Evolutionary conservation across 1,140 invertebrate species (phyloP).

Genomic region (Drosophila micromelanica): DNA sequence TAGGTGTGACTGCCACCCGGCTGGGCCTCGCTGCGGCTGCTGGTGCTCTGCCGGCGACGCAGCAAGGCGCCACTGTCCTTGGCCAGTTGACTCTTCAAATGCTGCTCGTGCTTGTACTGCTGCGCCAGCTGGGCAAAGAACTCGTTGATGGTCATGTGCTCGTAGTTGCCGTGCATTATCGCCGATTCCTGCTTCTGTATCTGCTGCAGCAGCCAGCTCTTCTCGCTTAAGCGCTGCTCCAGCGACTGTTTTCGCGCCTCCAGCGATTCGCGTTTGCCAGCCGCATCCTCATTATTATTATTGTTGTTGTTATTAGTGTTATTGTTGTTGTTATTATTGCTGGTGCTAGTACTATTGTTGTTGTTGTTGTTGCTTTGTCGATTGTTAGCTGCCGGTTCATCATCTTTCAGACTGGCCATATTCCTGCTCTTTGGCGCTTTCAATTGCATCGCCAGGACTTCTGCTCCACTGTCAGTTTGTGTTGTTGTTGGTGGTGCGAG

Average conservation of each 20-base stretch:
- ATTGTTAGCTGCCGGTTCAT: constrained; percentile 64
- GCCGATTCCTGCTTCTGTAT: constrained; percentile 79
- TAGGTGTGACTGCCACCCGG: constrained; percentile 34
- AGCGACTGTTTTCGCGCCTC: constrained; percentile 69
- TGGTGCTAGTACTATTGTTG: constrained; percentile 46
- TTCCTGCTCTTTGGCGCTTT: constrained; percentile 73
- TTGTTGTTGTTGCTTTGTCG: constrained; percentile 49
- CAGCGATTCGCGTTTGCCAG: constrained; percentile 65
- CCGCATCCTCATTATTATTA: constrained; percentile 59
- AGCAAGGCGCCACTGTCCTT: constrained; percentile 56
- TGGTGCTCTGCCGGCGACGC: constrained; percentile 66
- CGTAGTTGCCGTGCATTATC: constrained; percentile 79
- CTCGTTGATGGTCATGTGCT: constrained; percentile 77
- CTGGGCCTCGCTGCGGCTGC: constrained; percentile 55
- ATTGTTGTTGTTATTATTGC: constrained; percentile 39
- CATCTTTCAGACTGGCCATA: constrained; percentile 79
- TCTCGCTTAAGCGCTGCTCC: constrained; percentile 74
- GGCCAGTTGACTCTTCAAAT: constrained; percentile 44
- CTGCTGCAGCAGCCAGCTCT: constrained; percentile 79
- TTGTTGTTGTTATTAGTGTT: constrained; percentile 57
- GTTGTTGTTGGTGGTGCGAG: constrained; percentile 25
- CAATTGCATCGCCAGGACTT: constrained; percentile 74
- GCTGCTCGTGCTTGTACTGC: constrained; percentile 78
- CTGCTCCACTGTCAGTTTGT: constrained; percentile 28
- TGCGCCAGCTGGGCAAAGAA: constrained; percentile 72